Base-by-base conservation (phyloP, 1,140 invertebrate genomes). In the Calliphora vicina region DNA sequence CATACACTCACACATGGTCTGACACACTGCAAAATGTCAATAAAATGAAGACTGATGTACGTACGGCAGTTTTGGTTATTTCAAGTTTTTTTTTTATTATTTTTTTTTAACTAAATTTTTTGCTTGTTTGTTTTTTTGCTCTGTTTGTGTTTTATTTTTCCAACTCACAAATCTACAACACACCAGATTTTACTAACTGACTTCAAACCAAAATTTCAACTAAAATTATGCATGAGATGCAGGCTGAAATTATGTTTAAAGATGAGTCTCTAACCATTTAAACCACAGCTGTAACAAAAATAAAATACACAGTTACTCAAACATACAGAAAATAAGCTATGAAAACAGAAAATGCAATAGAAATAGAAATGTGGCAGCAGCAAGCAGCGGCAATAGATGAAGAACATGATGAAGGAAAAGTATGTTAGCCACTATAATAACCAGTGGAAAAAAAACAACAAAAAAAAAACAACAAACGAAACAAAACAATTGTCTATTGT, bases 161-260 rank as follows among this genome's bases (percentile, higher is more conserved):
- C 35, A 42, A 78, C 74, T 23, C 74, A 43, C 74, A 78, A 78
- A 10, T 42, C 73, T 35, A 25, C 35, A 76, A 29, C 13, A 35
- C 26, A 43, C 74, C 35, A 76, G 29, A 20, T 45, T 78, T 43
- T 43, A 78, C 74, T 78, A 78, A 78, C 74, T 43, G 74, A 78
- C 74, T 78, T 78, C 35, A 78, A 43, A 78, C 74, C 23, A 43
- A 78, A 78, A 78, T 43, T 78, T 43, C 74, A 78, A 78, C 74
- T 78, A 8, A 78, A 78, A 20, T 78, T 43, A 78, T 78, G 9
- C 23, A 78, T 78, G 35, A 78, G 29, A 42, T 78, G 42, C 35
- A 78, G 17, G 74, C n/a, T 23, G 25, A 78, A 78, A 78, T 78
- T 78, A 42, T 78, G 74, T 43, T 78, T 43, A 78, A n/a, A 43